These are phyloP conservation scores for Barnardius zonarius DNA, from an alignment of 2,113 vertebrate species.

Conservation along the genomic window DNA sequence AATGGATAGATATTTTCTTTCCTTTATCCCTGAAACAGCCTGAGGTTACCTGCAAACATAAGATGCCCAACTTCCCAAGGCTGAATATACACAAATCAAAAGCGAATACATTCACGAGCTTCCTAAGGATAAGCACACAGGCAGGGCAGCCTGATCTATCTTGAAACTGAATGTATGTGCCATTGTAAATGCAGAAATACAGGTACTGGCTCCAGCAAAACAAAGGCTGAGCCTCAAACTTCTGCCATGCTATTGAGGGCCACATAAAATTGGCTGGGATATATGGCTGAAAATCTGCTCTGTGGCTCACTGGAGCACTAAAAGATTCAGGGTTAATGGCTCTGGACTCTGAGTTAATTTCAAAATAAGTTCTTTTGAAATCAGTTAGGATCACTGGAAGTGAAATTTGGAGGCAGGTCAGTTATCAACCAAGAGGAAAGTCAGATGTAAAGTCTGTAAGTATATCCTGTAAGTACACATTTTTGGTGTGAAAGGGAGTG, in stretches of 20 bases:
- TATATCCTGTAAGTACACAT: rapidly evolving
- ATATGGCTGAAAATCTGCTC: neutral
- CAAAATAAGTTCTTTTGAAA: neutral
- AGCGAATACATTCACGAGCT: neutral
- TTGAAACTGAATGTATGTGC: neutral
- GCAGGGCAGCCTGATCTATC: neutral
- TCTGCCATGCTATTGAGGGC: neutral
- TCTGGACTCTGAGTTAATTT: neutral
- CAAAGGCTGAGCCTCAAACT: neutral
- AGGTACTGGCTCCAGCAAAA: neutral
- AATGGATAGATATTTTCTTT: neutral
- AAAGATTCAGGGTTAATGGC: neutral
- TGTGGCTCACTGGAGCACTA: neutral
- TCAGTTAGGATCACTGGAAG: neutral
- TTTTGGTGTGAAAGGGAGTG: neutral
- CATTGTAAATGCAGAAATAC: neutral
- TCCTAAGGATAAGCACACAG: neutral
- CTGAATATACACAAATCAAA: neutral
- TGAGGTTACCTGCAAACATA: neutral
- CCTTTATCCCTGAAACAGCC: neutral
- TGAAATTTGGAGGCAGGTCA: neutral
- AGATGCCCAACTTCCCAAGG: neutral
- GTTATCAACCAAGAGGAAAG: neutral
- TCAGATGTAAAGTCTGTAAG: neutral
- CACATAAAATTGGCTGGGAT: neutral